A percentile compares a stretch with the other conserved stretches of the same genome.
Conservation (phyloP, 1,140 invertebrate species). For the Bemisia tabaci region DNA sequence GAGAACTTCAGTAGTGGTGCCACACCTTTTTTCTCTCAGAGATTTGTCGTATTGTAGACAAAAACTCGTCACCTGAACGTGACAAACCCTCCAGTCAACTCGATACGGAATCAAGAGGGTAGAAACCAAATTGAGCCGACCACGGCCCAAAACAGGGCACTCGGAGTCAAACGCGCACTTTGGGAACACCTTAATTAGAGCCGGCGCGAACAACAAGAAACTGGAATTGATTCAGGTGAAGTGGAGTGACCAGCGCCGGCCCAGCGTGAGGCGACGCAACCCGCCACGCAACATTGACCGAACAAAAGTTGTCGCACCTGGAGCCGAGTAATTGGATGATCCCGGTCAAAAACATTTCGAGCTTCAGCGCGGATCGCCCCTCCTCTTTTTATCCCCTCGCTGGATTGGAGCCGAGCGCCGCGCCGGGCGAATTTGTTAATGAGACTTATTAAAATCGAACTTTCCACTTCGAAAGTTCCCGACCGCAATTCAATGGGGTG, state of each 20-base stretch:
- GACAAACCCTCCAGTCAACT: no score
- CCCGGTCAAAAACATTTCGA: neutral
- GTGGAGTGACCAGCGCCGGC: neutral
- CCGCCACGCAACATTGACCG: neutral
- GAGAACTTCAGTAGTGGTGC: no score
- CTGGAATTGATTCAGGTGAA: neutral
- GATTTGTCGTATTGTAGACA: no score
- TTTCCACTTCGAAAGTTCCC: neutral
- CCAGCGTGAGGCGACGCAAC: neutral
- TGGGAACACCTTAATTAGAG: neutral
- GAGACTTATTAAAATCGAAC: neutral
- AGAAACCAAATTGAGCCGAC: no score
- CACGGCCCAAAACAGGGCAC: no score
- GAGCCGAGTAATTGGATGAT: neutral
- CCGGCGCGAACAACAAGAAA: neutral
- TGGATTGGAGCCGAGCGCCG: neutral
- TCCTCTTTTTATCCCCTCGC: neutral
- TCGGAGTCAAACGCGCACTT: no score
- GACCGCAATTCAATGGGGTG: no score
- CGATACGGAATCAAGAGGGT: no score
- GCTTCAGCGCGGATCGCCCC: neutral
- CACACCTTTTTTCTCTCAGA: no score
- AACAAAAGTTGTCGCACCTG: neutral
- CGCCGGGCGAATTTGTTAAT: neutral
- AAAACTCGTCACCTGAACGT: no score